Conservation (phyloP, 2,797 vertebrate species). For the Tangara arthus region DNA sequence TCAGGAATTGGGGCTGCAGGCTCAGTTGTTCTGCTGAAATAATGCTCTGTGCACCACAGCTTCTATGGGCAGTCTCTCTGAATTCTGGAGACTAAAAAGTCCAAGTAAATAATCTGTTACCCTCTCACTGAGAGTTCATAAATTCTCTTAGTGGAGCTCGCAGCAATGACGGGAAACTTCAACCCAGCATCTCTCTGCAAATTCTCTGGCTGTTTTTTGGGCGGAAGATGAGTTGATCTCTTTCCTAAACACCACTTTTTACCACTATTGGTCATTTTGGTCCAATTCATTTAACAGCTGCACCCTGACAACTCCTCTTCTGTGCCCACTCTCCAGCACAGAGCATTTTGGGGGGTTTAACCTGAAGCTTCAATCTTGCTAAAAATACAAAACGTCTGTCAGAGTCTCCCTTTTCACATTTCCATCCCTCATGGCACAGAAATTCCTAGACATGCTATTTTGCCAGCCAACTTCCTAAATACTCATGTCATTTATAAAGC, state of each 20-base stretch:
- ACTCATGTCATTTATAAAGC: neutral
- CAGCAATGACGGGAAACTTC: neutral
- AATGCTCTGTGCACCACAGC: neutral
- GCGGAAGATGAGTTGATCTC: too few species aligned
- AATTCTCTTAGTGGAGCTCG: neutral
- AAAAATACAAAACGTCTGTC: neutral
- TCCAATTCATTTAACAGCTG: too few species aligned
- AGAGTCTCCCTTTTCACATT: neutral
- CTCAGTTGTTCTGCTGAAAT: neutral
- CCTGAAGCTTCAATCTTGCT: neutral
- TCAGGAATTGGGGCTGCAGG: neutral
- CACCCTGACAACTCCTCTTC: too few species aligned
- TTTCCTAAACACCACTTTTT: too few species aligned
- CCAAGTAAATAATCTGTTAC: neutral
- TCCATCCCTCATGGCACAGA: neutral
- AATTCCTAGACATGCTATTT: conserved; percentile 25
- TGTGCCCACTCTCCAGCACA: neutral
- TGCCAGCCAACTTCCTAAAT: conserved; percentile 18
- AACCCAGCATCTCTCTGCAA: neutral
- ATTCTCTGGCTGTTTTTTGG: neutral
- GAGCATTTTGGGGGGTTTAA: neutral
- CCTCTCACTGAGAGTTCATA: neutral
- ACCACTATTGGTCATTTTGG: too few species aligned
- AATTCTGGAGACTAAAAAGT: neutral
- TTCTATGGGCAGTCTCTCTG: neutral